Evolutionary conservation across 1,140 invertebrate species (phyloP).

Genomic region (Venustaconcha ellipsiformis): DNA sequence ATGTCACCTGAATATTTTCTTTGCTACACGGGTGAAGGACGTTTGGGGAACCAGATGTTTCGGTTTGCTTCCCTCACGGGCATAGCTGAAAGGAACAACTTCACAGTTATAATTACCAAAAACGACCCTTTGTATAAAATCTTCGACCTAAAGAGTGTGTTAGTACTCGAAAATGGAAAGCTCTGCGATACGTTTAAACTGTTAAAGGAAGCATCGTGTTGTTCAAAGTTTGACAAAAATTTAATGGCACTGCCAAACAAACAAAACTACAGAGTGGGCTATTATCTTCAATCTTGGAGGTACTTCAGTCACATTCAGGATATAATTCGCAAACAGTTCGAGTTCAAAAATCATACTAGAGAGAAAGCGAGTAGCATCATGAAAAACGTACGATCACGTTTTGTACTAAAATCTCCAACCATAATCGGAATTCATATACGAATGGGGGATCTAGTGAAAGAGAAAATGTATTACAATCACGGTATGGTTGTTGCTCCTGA

Average conservation of each 20-base stretch:
- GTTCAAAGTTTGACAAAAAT: slow-evolving; percentile 26
- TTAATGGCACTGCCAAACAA: slow-evolving; percentile 25
- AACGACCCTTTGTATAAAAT: slow-evolving; percentile 14
- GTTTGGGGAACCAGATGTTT: slow-evolving; percentile 51
- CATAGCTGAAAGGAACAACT: slow-evolving; percentile 25
- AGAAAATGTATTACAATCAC: no score
- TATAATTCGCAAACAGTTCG: no score
- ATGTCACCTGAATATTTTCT: background rate
- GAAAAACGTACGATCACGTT: background rate
- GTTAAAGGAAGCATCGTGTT: slow-evolving; percentile 20
- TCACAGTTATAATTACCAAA: slow-evolving; percentile 23
- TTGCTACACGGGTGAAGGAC: slow-evolving; percentile 28
- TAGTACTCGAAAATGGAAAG: background rate
- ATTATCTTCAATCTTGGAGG: background rate
- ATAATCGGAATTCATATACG: background rate
- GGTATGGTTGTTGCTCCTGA: no score
- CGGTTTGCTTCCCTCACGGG: slow-evolving; percentile 46
- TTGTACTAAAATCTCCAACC: no score
- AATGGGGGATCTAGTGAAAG: no score
- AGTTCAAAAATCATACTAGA: no score
- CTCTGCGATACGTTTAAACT: slow-evolving; percentile 6
- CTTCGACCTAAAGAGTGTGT: slow-evolving; percentile 24
- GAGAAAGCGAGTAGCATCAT: no score
- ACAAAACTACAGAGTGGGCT: slow-evolving; percentile 35
- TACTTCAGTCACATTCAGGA: no score